Evolutionary conservation across 2,888 invertebrate genomes (phyloP), one percentile per base, ranked within the genome.

Genomic region (Drosophila basisetae): DNA sequence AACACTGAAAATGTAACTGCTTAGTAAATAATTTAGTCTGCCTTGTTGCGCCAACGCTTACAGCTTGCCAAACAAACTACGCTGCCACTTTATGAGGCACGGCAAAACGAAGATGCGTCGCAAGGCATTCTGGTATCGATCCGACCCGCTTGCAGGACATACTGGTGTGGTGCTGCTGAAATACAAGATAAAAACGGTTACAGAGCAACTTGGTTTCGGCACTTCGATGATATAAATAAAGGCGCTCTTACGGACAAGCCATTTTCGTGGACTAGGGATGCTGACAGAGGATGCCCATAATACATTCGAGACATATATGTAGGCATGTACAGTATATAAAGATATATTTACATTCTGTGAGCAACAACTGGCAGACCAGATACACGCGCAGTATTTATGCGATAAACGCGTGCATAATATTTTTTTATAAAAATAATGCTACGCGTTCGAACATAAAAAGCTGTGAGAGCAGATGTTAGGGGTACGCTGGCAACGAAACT

Each of bases 371-470:
- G 25, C 41, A 58, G 39, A 22, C 47, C 63, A 79, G 59, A 75
- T 71, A 68, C 80, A 70, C 73, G 78, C 68, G 53, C 80, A 52
- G 72, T 82, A 80, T 82, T 82, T 78, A 82, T 82, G 79, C 76
- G 82, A 76, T 78, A 80, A 81, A 71, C 76, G 73, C 80, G 82
- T 81, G 82, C 75, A 78, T 78, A 78, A 76, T 79, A 75, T 75
- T 78, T 75, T 75, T 81, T 81, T 70, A 39, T 56, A 72, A 78
- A 76, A 71, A 74, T 84, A 73, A 80, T 65, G 70, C 68, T 54
- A 56, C 66, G 66, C 68, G 63, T 60, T 37, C 47, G 72, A 58
- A 60, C 61, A 76, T 67, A 61, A 60, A 73, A 76, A 63, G 39
- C 63, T 43, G 33, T 53, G 64, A 39, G 47, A 64, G 47, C 58